Base-by-base conservation (phyloP, 2,113 vertebrate species). In the Anhinga anhinga region DNA sequence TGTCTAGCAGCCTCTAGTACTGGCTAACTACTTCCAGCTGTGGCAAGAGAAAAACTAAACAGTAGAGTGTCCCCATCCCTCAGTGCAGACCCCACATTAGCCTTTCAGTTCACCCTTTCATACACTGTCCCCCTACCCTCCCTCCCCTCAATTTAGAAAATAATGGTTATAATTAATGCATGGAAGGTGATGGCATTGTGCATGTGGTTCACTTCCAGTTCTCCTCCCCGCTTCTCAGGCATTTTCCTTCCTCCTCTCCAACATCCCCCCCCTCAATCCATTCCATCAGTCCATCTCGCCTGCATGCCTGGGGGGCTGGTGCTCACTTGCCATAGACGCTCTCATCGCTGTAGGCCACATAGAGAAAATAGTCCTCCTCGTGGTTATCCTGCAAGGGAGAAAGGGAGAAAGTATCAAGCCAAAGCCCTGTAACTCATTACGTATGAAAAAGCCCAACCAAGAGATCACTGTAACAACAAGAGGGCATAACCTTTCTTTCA, bases 271-370 rank as follows among this genome's bases (percentile, higher is more conserved):
- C 87, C 13, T 72, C 38, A 56, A 83, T 65, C 83, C 90, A 63
- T 69, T 97, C 96, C 95, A 93, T 95, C 96, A 96, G 93, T 95
- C 95, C 90, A 84, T 95, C 85, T 74, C 66, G 88, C 90, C 86
- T 84, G 93, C 90, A 66, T 69, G 95, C 92, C 94, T 90, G 58
- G 25, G 82, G 53, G 47, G n/a, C 45, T 77, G 82, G 32, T 38
- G 94, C 86, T 99, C 98, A 99, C 94, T 99, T 99, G 69, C 99
- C 99, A 25, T 99, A 99, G 92, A 99, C 99, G 5, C 99, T 99
- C 97, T 99, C 99, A 42, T 99, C 99, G 56, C 99, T 99, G 98
- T 99, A 99, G 69, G 99, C 99, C 98, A 99, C 99, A 90, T 99
- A 99, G 90, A 99, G 99, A 97, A 99, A 99, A 96, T 99, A 98